phyloP scores from a whole-genome alignment of 2,113 vertebrate genomes.

The Mobula birostris region DNA sequence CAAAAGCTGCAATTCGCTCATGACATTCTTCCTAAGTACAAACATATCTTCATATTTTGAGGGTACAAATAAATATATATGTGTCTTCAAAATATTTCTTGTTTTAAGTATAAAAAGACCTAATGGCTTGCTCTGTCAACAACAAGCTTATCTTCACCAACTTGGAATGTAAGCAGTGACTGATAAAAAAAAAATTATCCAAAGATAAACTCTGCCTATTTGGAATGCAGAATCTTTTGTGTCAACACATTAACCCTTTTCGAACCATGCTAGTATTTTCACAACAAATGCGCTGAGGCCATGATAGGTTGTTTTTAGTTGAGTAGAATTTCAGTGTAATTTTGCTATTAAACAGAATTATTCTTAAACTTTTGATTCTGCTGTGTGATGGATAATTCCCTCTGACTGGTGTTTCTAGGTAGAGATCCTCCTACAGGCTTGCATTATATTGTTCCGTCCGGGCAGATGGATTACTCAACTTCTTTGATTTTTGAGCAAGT shows the following conservation, averaged over 20 bases:
- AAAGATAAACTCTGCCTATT: not conserved
- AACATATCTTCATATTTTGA: not conserved
- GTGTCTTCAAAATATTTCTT: not conserved
- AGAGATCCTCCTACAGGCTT: not conserved
- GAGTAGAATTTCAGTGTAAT: not conserved
- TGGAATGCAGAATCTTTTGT: not conserved
- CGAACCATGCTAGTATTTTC: not conserved
- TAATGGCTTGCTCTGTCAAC: constrained; percentile 18
- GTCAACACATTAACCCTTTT: constrained; percentile 11
- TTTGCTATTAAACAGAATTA: not conserved
- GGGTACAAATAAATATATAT: not conserved
- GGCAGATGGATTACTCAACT: not conserved
- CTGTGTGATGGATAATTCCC: not conserved
- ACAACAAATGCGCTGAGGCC: not conserved
- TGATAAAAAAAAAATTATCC: not conserved
- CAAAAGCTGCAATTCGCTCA: not conserved
- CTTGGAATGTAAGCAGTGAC: constrained; percentile 14
- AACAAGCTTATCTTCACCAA: constrained; percentile 4
- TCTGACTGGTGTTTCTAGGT: not conserved
- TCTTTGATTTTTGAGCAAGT: not conserved
- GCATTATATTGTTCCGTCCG: not conserved
- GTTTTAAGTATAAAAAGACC: not conserved
- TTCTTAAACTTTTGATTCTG: not conserved
- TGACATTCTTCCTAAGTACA: not conserved
- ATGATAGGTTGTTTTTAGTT: not conserved